phyloP scores from a whole-genome alignment of 2,797 vertebrate species.

The Zalophus californianus region DNA sequence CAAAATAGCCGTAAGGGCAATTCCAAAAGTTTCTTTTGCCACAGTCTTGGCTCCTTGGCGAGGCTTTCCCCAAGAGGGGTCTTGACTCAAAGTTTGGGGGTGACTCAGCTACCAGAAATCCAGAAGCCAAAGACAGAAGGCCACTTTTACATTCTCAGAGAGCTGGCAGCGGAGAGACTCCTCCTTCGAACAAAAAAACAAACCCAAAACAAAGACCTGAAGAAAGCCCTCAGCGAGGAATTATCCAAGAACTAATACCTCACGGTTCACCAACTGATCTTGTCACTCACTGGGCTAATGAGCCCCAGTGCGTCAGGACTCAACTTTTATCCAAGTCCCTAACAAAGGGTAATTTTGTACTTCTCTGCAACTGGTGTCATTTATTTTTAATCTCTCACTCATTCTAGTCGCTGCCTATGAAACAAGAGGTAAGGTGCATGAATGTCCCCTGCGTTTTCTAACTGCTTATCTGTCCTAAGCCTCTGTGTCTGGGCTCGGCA shows the following conservation, averaged over 20 bases:
- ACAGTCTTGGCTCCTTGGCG: not conserved
- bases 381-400: not conserved
- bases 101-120: constrained; percentile 57
- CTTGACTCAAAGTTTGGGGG: constrained; percentile 38
- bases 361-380: constrained; percentile 8
- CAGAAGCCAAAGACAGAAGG: constrained; percentile 24
- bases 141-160: not conserved
- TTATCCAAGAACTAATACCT: not conserved
- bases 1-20: constrained; percentile 63
- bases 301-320: not conserved
- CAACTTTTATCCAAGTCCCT: not conserved
- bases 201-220: constrained; percentile 25
- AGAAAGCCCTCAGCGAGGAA: not conserved
- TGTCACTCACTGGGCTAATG: not conserved
- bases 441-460: not conserved
- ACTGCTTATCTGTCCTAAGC: not conserved
- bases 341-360: not conserved
- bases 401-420: not conserved
- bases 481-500: not conserved
- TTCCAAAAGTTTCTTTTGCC: constrained; percentile 18
- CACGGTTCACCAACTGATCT: not conserved
- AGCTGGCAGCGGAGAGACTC: not conserved
- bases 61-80: constrained; percentile 69
- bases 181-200: not conserved
- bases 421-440: not conserved